phyloP scores from a whole-genome alignment of 2,888 invertebrate genomes.

The Trimorus sp. region DNA sequence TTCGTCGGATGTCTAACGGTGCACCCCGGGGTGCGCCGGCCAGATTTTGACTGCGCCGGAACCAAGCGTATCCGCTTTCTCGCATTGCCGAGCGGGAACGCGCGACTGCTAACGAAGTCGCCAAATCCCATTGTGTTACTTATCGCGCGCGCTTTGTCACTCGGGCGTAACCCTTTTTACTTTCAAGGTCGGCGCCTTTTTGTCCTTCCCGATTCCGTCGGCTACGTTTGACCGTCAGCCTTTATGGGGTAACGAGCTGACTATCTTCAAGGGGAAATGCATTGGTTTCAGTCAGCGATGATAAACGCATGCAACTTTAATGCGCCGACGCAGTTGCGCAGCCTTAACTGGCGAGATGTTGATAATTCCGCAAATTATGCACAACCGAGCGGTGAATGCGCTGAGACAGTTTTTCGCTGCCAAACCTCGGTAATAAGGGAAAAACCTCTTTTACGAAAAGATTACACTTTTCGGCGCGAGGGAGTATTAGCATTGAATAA shows the following conservation, averaged over 20 bases:
- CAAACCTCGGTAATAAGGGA: no score
- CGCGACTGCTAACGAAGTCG: slow-evolving; percentile 48
- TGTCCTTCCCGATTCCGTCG: slow-evolving; percentile 23
- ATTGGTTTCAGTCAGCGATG: slow-evolving; percentile 11
- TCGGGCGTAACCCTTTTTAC: slow-evolving; percentile 45
- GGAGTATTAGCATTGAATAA: no score
- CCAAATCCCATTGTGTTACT: slow-evolving; percentile 68
- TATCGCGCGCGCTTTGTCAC: slow-evolving; percentile 68
- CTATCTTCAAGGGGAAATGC: not conserved
- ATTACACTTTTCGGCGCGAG: no score
- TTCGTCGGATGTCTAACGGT: slow-evolving; percentile 54
- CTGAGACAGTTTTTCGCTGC: no score
- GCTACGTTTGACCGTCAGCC: not conserved
- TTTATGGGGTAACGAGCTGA: slow-evolving; percentile 1
- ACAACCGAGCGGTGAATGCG: no score
- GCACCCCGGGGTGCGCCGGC: slow-evolving; percentile 39
- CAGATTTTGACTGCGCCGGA: slow-evolving; percentile 42
- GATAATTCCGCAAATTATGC: no score
- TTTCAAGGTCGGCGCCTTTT: slow-evolving; percentile 39
- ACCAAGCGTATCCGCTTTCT: slow-evolving; percentile 41
- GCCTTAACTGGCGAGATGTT: no score
- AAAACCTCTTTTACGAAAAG: no score
- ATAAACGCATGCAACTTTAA: slow-evolving; percentile 28
- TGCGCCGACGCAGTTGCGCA: not conserved
- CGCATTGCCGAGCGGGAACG: slow-evolving; percentile 19